A percentile compares a stretch with the other conserved stretches of the same genome.
phyloP scores from a whole-genome alignment of 2,888 invertebrate genomes.

The Podabrus alpinus region DNA sequence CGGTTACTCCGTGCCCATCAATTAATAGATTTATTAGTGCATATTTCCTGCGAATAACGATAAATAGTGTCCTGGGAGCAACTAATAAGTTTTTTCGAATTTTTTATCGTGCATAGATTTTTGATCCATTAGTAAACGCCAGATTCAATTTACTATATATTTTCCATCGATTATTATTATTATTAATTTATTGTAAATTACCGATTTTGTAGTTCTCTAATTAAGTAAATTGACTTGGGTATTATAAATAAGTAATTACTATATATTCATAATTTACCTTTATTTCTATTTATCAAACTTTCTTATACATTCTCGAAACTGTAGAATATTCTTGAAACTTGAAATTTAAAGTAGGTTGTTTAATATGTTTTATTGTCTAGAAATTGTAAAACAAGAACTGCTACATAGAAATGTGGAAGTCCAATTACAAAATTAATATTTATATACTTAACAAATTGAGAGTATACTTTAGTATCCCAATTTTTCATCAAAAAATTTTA shows the following conservation, averaged over 20 bases:
- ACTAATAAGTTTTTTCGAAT: neutral
- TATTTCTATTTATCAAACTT: neutral
- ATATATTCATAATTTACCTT: too few relatives aligned
- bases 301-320: neutral
- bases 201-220: neutral
- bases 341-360: too few relatives aligned
- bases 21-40: constrained; percentile 10
- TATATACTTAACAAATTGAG: neutral
- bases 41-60: constrained; percentile 3
- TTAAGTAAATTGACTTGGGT: neutral
- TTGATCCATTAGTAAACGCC: neutral
- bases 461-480: neutral
- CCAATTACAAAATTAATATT: neutral
- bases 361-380: too few relatives aligned
- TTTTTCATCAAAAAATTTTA: neutral
- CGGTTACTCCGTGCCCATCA: neutral
- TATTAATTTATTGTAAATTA: neutral
- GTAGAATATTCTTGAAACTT: neutral
- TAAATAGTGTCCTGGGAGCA: constrained; percentile 2
- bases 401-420: neutral
- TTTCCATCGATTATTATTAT: neutral
- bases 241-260: neutral
- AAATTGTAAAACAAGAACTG: neutral
- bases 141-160: neutral
- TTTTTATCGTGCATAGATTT: neutral